These are phyloP conservation scores for Chrysemys picta DNA, from an alignment of 2,113 vertebrate species.

Conservation along the genomic window DNA sequence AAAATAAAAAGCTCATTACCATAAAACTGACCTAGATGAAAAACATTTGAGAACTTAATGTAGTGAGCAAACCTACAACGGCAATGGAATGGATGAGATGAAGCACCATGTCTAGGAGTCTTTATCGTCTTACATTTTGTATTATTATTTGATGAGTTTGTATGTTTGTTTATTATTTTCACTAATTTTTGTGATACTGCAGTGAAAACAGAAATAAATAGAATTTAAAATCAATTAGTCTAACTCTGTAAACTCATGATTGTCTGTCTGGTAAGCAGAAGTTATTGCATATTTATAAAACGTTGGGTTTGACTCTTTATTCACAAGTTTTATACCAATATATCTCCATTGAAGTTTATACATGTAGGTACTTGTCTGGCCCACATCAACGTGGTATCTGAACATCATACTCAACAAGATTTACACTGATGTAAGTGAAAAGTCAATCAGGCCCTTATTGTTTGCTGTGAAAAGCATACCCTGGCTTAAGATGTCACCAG, in stretches of 20 bases:
- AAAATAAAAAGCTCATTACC: neutral
- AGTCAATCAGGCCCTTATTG: neutral
- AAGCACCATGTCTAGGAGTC: neutral
- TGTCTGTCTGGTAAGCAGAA: neutral
- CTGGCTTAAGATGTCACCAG: neutral
- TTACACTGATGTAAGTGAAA: neutral
- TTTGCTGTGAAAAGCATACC: neutral
- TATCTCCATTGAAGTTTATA: neutral
- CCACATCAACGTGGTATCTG: neutral
- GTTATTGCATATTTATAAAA: neutral
- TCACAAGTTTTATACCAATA: neutral
- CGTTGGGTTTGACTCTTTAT: neutral
- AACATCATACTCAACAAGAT: neutral
- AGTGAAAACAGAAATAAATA: neutral
- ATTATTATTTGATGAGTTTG: neutral
- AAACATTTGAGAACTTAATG: neutral
- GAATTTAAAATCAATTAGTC: neutral
- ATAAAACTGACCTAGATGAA: neutral
- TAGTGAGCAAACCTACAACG: neutral
- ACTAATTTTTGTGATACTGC: neutral
- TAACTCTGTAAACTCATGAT: neutral
- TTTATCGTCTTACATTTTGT: neutral
- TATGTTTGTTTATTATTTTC: accelerated
- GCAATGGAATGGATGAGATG: neutral
- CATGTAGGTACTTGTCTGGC: neutral